Conservation (phyloP, 1,140 invertebrate species). For the Monochamus saltuarius region DNA sequence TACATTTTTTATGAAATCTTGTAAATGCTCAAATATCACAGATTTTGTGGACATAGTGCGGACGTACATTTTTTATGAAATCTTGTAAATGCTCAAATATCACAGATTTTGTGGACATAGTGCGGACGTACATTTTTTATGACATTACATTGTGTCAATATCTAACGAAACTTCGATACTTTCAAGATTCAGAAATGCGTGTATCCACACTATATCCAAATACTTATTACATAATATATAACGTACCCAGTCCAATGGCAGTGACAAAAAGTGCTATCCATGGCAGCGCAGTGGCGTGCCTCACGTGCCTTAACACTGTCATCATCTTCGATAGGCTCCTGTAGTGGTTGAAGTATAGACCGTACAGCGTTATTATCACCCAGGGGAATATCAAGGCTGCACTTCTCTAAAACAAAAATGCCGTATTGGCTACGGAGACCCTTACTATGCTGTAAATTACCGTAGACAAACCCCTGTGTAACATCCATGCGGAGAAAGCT, state of each 20-base stretch:
- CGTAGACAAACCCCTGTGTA: conserved; percentile 27
- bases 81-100: too few relatives aligned
- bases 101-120: too few relatives aligned
- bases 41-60: too few relatives aligned
- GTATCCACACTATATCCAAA: too few relatives aligned
- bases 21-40: too few relatives aligned
- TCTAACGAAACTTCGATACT: too few relatives aligned
- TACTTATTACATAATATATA: not conserved
- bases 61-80: too few relatives aligned
- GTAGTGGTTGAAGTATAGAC: conserved; percentile 35
- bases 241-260: conserved; percentile 26
- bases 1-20: too few relatives aligned
- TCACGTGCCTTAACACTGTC: conserved; percentile 23
- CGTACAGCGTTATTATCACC: conserved; percentile 27
- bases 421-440: not conserved
- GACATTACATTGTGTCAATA: too few relatives aligned
- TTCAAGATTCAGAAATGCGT: too few relatives aligned
- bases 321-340: conserved; percentile 29
- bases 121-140: too few relatives aligned
- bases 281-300: conserved; percentile 24
- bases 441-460: conserved; percentile 15
- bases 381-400: conserved; percentile 31
- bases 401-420: conserved; percentile 26
- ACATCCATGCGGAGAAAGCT: conserved; percentile 29
- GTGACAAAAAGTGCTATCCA: conserved; percentile 31